Evolutionary conservation across 2,888 invertebrate species (phyloP), one percentile per base, ranked within the genome.

Genomic region (Trachelus iudaicus): DNA sequence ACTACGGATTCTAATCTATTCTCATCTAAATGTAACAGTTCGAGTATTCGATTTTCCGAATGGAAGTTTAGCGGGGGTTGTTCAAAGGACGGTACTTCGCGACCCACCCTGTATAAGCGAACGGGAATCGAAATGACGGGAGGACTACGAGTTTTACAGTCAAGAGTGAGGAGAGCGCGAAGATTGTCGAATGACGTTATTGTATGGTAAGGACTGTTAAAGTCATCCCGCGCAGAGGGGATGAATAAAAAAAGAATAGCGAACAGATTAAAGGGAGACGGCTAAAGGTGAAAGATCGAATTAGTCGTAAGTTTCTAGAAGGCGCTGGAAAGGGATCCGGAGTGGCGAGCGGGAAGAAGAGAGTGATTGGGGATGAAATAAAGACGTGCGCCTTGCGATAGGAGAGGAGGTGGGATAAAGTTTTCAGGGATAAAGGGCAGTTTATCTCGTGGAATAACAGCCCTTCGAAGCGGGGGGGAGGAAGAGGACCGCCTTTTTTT

Each of bases 371-470:
- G 75, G 31, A 69, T 79, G 81, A 84, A 84, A 83, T 85, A 86
- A 81, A 81, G 80, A 79, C 79, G 80, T 76, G 75, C n/a, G 75
- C 35, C 33, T 71, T 69, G 79, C 77, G 73, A 75, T 75, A 77
- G 75, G 74, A 37, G 79, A 71, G 81, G 75, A 73, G 81, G 82
- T 79, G 84, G 85, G 81, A 82, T 81, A 56, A 23, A 56, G 56
- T 56, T 56, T 56, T 56, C 9, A 56, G 23, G 84, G 89, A 89
- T 89, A 89, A 88, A 87, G 84, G 84, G 86, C 84, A 87, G 86
- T 89, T 90, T 89, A 90, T 89, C 89, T 87, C 83, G 83, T 81
- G 85, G 84, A 87, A 88, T 87, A 88, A 85, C 86, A 81, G 69
- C 76, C 76, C 56, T 56, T 56, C 56, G 56, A 23, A 56, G 23